Base-by-base conservation (phyloP, 1,140 invertebrate genomes). In the Aporrectodea caliginosa region DNA sequence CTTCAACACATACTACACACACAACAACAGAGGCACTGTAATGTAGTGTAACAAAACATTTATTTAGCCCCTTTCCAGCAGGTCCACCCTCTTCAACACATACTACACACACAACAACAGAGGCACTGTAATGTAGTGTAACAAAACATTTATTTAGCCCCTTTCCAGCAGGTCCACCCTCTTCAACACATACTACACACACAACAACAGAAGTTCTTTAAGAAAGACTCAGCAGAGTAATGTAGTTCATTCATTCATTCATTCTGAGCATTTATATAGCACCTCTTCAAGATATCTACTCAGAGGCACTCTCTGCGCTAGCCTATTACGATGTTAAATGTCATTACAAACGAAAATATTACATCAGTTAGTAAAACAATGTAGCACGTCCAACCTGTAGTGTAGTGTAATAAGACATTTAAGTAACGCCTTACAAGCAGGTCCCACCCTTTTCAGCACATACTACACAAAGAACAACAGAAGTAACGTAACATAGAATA, bases 401-500 rank as follows among this genome's bases (percentile, higher is more conserved):
- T n/a, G n/a, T n/a, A n/a, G n/a, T 6, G 12, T 76, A 43, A 22
- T 58, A 75, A n/a, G 34, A 12, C 27, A 27, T n/a, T 31, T 31
- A 2, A 33, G 2, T n/a, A n/a, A n/a, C n/a, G n/a, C n/a, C n/a
- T n/a, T n/a, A n/a, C n/a, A n/a, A n/a, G 83, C n/a, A 90, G 80
- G 78, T 89, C 87, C n/a, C 43, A 90, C 88, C 82, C 88, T 87
- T 81, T 90, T 90, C 43, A 90, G 82, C 2, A 90, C 90, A 87
- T 90, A 90, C 88, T 90, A 83, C 79, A 86, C 85, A 70, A 79
- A 82, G 79, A 78, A 71, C 32, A 72, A 79, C 29, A 30, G 33
- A 76, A 58, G n/a, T 76, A n/a, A 29, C 29, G 27, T 35, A 77
- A 43, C 35, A 43, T 16, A 16, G 2, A 27, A 16, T 76, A 43